Evolutionary conservation across 2,113 vertebrate species (phyloP).

Genomic region (Salvelinus namaycush): DNA sequence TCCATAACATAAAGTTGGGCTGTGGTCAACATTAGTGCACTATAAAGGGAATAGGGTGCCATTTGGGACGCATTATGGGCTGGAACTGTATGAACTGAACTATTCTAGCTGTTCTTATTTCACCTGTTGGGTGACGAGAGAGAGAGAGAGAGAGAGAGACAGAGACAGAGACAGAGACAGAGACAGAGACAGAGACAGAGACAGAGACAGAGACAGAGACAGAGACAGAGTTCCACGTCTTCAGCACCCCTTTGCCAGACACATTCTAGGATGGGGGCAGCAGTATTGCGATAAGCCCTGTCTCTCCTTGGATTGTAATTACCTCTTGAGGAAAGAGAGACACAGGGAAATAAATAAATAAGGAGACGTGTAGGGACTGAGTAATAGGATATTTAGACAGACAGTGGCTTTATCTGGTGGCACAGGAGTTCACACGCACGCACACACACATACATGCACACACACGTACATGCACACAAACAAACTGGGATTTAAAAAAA

Average conservation of each 20-base stretch:
- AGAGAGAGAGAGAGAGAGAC: background rate
- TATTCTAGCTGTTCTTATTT: background rate
- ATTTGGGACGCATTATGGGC: too few relatives aligned
- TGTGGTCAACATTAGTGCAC: too few relatives aligned
- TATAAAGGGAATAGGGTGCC: too few relatives aligned
- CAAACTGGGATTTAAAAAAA: conserved; percentile 36
- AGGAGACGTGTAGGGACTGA: conserved; percentile 44
- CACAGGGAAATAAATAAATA: conserved; percentile 46
- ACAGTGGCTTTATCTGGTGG: conserved; percentile 40
- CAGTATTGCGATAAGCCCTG: conserved; percentile 52
- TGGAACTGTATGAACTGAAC: background rate
- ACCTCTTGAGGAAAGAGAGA: conserved; percentile 53
- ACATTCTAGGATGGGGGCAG: conserved; percentile 48
- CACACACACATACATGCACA: background rate
- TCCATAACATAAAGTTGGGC: too few relatives aligned
- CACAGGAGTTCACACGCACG: conserved; percentile 17
- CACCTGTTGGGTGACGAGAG: conserved; percentile 1
- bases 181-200: background rate
- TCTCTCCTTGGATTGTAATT: conserved; percentile 61
- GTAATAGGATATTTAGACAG: conserved; percentile 46
- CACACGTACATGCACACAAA: background rate
- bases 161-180: background rate
- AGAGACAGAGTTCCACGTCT: conserved; percentile 5
- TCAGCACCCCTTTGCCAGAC: conserved; percentile 32
- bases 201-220: background rate